Base-by-base conservation (phyloP, 2,888 invertebrate genomes). In the Tholera decimalis region DNA sequence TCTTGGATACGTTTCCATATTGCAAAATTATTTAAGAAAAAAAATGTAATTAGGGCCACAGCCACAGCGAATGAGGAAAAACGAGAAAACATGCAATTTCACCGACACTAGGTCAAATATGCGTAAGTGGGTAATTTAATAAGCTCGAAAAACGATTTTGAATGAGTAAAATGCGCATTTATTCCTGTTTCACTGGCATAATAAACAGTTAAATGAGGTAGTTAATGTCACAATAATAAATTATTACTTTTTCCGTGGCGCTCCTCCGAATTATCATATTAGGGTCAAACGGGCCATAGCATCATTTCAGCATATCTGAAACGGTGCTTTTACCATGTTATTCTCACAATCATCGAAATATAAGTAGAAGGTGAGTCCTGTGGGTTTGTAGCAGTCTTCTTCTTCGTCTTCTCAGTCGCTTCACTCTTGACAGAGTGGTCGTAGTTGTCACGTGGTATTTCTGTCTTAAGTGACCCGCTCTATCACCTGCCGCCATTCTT, bases 61-160 rank as follows among this genome's bases (percentile, higher is more conserved):
- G 8, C 22, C 1, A 20, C 5, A 26, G 13, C 7, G 11, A 44
- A 69, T 2, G 18, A 22, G n/a, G 30, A 26, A 54, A 55, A 57
- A 37, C 39, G n/a, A 9, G 41, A 53, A 47, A 60, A 69, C 0
- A 28, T 18, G 20, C 44, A 54, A 69, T 73, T 75, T 69, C 30
- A n/a, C 39, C 26, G 9, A 8, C 35, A 56, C 44, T 74, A 47
- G 72, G 75, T 72, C 50, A 39, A 43, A 39, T 47, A 75, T 56
- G 51, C 50, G 46, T n/a, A 53, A 59, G 15, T 39, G 4, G 56
- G 26, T 58, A 43, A 68, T 51, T 41, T 46, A 28, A 26, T 33
- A 35, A 59, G 6, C 1, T 44, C 22, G 30, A 65, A 51, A 65
- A 70, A 41, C 18, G 15, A 26, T 41, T 47, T 53, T 13, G 47